phyloP scores from a whole-genome alignment of 2,113 vertebrate genomes.

The Fulica atra region DNA sequence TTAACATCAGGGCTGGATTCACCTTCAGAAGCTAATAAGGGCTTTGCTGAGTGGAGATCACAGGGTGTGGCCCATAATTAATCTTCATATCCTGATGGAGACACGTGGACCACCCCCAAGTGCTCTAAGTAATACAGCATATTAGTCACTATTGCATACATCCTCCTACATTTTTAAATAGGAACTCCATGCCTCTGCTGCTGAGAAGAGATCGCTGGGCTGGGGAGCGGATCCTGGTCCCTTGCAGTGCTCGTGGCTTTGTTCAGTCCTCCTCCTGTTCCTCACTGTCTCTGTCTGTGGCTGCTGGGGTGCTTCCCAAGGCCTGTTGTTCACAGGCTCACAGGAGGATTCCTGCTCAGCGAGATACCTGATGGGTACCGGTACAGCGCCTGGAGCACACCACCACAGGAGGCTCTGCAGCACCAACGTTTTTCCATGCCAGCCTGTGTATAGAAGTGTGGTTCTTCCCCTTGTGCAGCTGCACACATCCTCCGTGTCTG shows the following conservation, averaged over 20 bases:
- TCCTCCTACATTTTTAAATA: not conserved
- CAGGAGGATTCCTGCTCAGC: not conserved
- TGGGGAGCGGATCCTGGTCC: not conserved
- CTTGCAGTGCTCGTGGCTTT: not conserved
- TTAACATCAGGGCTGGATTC: not conserved
- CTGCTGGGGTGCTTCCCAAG: not conserved
- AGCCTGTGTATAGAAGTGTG: too few species aligned
- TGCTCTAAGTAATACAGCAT: not conserved
- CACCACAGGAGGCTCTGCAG: not conserved
- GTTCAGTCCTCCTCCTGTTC: not conserved
- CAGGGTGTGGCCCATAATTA: not conserved
- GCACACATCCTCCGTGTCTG: not conserved
- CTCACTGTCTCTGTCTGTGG: not conserved
- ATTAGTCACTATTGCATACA: not conserved
- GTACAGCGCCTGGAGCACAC: not conserved
- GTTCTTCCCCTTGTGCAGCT: not conserved
- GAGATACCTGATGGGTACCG: not conserved
- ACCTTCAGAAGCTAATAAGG: not conserved
- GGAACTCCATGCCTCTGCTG: not conserved
- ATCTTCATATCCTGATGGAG: not conserved
- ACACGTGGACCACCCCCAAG: not conserved
- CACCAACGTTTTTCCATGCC: not conserved
- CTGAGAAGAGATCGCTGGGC: not conserved
- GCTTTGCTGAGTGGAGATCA: not conserved
- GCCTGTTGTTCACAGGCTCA: not conserved